Evolutionary conservation across 2,888 invertebrate genomes (phyloP), one percentile per base, ranked within the genome.

Genomic region (Cephalotes varians): DNA sequence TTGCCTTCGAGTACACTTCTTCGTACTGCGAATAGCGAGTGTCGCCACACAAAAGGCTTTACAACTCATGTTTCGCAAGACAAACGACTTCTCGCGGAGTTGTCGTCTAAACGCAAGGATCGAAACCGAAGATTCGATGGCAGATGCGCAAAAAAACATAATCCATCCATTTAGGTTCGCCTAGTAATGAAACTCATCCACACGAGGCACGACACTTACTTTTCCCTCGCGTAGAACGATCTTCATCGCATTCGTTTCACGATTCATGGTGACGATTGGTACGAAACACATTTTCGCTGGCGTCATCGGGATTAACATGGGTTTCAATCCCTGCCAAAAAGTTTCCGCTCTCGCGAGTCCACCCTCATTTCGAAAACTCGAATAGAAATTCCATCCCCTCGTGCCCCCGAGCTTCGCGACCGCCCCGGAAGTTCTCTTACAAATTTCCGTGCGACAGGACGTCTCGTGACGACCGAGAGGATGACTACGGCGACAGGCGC

Each of bases 401-500:
- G 40, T 64, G 54, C 28, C 40, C 28, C 40, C 65, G 44, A 15
- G 40, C 51, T 10, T 21, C 34, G 47, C 54, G 51, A 9, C 34
- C 72, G 64, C 28, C 54, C 56, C 81, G 69, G 82, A 81, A 71
- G 81, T 83, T 81, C 51, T 31, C 56, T 72, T 47, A 47, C 81
- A 56, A 79, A 79, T 71, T 79, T 71, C 77, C 77, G 83, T 81
- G 28, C 60, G 65, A 65, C 60, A 67, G 65, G 65, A 83, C 44
- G 77, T 69, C 69, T 56, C 76, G n/a, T 69, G 77, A 79, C 77
- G 71, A 56, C 56, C 71, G 77, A 49, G 60, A 79, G 58, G 81
- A 81, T 69, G 64, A 83, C 72, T 81, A 73, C 47, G 69, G 58
- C 81, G 72, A 83, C 81, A 81, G 72, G 28, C 77, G 65, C 65